A percentile compares a stretch with the other conserved stretches of the same genome.
These are phyloP conservation scores for Gari tellinella DNA, from an alignment of 2,888 invertebrate genomes.

Conservation along the genomic window DNA sequence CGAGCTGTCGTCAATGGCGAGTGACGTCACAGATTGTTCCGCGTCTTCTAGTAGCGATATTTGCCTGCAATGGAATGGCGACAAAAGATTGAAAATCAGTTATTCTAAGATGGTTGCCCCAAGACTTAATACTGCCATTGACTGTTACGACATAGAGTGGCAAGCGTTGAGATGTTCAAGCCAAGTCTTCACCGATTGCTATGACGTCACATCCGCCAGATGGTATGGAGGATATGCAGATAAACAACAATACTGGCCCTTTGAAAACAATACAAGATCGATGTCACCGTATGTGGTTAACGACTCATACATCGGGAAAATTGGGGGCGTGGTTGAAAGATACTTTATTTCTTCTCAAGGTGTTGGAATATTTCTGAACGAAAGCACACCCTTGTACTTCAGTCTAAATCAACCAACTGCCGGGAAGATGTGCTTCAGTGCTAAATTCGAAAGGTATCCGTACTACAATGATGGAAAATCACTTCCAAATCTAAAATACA, in stretches of 20 bases:
- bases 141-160: conserved; percentile 69
- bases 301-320: conserved; percentile 69
- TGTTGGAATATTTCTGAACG: conserved; percentile 88
- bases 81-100: conserved; percentile 3
- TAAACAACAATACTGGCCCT: conserved; percentile 91
- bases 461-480: conserved; percentile 60
- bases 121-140: conserved; percentile 5
- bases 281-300: conserved; percentile 73
- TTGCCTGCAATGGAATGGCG: conserved; percentile 12
- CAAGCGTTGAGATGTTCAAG: conserved; percentile 53
- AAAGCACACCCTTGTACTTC: conserved; percentile 90
- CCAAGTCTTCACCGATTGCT: conserved; percentile 71
- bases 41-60: not conserved
- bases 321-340: conserved; percentile 84
- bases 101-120: not conserved
- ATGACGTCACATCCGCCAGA: conserved; percentile 80
- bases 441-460: conserved; percentile 68
- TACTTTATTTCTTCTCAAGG: conserved; percentile 89
- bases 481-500: conserved; percentile 67
- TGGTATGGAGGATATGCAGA: conserved; percentile 96
- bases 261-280: conserved; percentile 86
- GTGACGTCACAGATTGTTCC: not conserved
- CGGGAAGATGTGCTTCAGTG: conserved; percentile 65
- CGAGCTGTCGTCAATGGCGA: no score
- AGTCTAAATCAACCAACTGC: conserved; percentile 88